Evolutionary conservation across 2,797 vertebrate species (phyloP), one percentile per base, ranked within the genome.

Genomic region (Poeciliopsis paucimaculata): DNA sequence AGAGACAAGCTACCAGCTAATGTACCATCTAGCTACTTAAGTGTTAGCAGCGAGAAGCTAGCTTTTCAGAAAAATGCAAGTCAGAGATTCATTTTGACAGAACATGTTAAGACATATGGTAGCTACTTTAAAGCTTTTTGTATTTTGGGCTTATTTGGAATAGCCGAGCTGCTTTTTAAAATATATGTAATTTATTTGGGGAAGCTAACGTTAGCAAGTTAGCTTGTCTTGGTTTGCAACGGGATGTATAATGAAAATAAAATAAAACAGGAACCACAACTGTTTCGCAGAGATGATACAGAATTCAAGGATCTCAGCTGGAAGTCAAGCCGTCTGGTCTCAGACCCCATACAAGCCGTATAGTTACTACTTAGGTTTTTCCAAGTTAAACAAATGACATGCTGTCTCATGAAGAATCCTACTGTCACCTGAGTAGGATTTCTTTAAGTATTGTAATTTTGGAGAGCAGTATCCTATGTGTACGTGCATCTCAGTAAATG

Each of bases 191-290:
- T 16, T 47, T 28, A 3, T 26, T 5, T 31, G 68, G 43, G 31
- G 9, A 1, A 68, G 76, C 71, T 86, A 85, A 47, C 34, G 12
- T 66, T 86, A 89, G 78, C 75, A 0, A 0, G 39, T 41, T 78
- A 78, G 84, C 84, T 64, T 64, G n/a, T n/a, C 60, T 62, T 64
- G 26, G n/a, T 46, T 53, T 62, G 41, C n/a, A 62, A 46, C 74
- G 46, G 4, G 36, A 23, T 28, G 23, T 23, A 13, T 68, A 41
- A 36, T 10, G n/a, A 71, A 46, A 45, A 16, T 71, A 5, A 57
- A 31, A 16, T 10, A 66, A 76, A 80, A 82, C 46, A 73, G 88
- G 92, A 93, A 91, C 76, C 86, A 71, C 76, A 72, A 77, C 68
- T 39, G 47, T 62, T 89, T 93, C 78, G 57, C 89, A 89, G 84